Evolutionary conservation across 2,888 invertebrate species (phyloP), one percentile per base, ranked within the genome.

Genomic region (Horisme vitalbata): DNA sequence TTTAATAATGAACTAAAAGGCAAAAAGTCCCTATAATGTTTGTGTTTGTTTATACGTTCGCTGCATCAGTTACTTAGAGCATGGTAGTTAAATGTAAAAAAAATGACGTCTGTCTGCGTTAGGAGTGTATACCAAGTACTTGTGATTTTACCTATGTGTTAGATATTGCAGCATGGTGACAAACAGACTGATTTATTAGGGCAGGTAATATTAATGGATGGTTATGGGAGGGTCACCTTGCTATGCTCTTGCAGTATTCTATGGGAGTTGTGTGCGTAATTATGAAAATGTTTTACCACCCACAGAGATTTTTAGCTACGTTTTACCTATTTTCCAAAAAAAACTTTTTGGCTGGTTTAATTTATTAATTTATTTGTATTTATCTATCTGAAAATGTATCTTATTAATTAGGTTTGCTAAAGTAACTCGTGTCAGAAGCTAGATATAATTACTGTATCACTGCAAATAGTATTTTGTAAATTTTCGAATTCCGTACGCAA

Each of bases 61-160:
- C 21, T 55, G 49, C 21, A 38, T 18, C 49, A 21, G 26, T 27
- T 21, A 45, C 32, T 27, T 0, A 21, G 33, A 52, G 41, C 43
- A 44, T 47, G 48, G 31, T 47, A 48, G 39, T 32, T 47, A 52
- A 38, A 52, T 34, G 54, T 49, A 37, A 50, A 52, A 59, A 54
- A 60, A 67, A 76, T 81, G 73, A 81, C 75, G 68, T 79, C 75
- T 78, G 57, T 75, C 79, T 81, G 71, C 73, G 66, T 85, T 85
- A 83, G 83, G 78, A 69, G 69, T 83, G 81, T 87, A 79, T 79
- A 81, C 80, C 48, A 81, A 77, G 71, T 74, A 79, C 79, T 72
- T 83, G 77, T 84, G 83, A 86, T 80, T 82, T 86, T 79, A 74
- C 35, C 45, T 55, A 51, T 76, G 75, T 79, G 68, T 75, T 78